phyloP scores from a whole-genome alignment of 53 echinoderm and acorn worm species.

The Stichopus horrens region DNA sequence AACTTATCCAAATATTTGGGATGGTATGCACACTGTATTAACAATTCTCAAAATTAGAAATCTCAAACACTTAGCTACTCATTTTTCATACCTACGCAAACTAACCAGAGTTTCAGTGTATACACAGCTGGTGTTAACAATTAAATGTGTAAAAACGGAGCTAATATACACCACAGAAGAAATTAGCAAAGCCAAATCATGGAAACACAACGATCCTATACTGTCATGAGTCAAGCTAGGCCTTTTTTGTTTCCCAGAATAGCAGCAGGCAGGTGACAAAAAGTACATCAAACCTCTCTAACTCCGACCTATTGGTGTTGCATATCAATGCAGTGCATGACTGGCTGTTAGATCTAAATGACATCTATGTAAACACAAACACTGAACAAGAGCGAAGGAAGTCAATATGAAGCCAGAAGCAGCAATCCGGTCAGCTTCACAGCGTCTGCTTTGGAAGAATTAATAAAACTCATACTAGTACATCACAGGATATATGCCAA shows the following conservation, averaged over 20 bases:
- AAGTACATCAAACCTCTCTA: slow-evolving; percentile 7
- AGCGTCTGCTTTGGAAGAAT: background rate
- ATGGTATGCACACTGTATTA: background rate
- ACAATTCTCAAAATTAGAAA: slow-evolving; percentile 7
- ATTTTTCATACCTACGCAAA: slow-evolving; percentile 10
- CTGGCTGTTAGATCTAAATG: background rate
- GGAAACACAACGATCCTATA: background rate
- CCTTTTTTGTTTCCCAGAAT: slow-evolving; percentile 10
- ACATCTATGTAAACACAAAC: background rate
- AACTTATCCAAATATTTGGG: slow-evolving; percentile 6
- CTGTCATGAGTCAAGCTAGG: background rate
- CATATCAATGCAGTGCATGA: background rate
- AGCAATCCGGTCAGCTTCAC: background rate
- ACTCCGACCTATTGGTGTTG: background rate
- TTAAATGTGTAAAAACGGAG: slow-evolving; percentile 9
- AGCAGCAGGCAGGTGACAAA: slow-evolving; percentile 6
- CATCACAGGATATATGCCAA: no score
- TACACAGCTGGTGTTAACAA: background rate
- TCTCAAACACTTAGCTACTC: slow-evolving; percentile 14
- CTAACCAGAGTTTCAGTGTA: background rate
- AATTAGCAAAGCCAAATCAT: background rate
- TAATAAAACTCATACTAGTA: no score
- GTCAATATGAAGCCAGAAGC: background rate
- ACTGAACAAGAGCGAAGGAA: background rate
- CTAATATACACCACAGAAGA: background rate